These are phyloP conservation scores for Drosophila picticornis DNA, from an alignment of 2,888 invertebrate species.

Conservation along the genomic window DNA sequence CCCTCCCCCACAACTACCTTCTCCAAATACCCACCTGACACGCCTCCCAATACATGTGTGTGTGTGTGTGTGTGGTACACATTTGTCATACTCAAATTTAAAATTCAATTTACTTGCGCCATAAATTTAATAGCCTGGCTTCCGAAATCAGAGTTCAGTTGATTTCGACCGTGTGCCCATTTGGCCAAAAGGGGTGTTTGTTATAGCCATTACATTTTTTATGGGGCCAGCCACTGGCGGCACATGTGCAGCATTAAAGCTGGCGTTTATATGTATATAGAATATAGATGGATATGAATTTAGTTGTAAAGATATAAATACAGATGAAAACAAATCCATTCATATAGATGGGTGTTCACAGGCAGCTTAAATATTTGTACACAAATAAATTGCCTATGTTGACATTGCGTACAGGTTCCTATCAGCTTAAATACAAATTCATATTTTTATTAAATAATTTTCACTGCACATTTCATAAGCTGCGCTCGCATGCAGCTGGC, in stretches of 20 bases:
- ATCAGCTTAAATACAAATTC: background rate
- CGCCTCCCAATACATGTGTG: conserved; percentile 18
- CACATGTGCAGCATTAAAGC: conserved; percentile 3
- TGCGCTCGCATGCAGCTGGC: background rate
- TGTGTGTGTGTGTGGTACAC: conserved; percentile 37
- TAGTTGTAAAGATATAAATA: background rate
- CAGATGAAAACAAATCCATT: background rate
- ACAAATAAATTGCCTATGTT: background rate
- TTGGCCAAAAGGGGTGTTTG: conserved; percentile 33
- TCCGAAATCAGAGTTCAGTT: conserved; percentile 41
- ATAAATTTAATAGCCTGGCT: conserved; percentile 79
- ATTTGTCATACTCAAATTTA: conserved; percentile 84
- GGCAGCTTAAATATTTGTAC: background rate
- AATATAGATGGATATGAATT: background rate
- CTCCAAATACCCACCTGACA: background rate
- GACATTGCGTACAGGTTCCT: background rate
- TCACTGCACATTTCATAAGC: background rate
- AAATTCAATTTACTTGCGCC: conserved; percentile 83
- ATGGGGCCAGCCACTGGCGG: conserved; percentile 10
- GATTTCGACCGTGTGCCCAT: conserved; percentile 54
- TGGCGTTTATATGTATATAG: background rate
- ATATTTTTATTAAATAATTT: background rate
- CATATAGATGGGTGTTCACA: background rate
- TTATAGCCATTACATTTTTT: conserved; percentile 14
- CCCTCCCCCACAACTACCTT: background rate